Evolutionary conservation across 2,888 invertebrate genomes (phyloP), one percentile per base, ranked within the genome.

Genomic region (Brachyptera putata): DNA sequence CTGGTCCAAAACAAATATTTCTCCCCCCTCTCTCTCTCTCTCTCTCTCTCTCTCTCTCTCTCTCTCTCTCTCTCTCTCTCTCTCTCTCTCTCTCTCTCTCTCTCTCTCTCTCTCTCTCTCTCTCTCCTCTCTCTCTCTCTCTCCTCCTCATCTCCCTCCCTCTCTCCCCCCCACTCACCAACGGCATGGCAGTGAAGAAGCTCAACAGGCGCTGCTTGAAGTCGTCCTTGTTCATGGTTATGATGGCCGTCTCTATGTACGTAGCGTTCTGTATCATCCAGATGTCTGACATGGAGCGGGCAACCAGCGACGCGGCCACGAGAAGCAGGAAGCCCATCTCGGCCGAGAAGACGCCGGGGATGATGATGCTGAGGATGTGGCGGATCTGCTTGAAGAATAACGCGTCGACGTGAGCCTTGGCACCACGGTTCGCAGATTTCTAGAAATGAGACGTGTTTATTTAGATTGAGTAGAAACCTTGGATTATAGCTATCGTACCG

Each of bases 261-360:
- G 98, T 98, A 11, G 92, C 91, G 73, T 91, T 93, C 70, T 92
- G 89, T 68, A 99, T 99, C 80, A 98, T 86, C 95, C 96, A 99
- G 57, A 99, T 82, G 76, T 99, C 99, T 71, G 96, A 96, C 67
- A 95, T 82, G 0, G 98, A 96, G 67, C 97, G 81, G 1, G 91
- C 86, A 21, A 96, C 81, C 41, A 99, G 79, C 3, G 94, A 85
- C 3, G 78, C 72, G 0, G 96, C 97, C 5, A 94, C 85, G 22
- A 92, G 73, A 11, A 81, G 64, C 70, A 92, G 78, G 64, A 87
- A 84, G 3, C 85, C 88, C 65, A 84, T 80, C 76, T 95, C 95
- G 60, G 85, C 77, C 11, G 87, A 84, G 74, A 87, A 83, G 69
- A 89, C 73, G 46, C 90, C 86, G 3, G 95, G 95, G 61, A 95